Evolutionary conservation across 2,888 invertebrate species (phyloP).

Genomic region (Chesias legatella): DNA sequence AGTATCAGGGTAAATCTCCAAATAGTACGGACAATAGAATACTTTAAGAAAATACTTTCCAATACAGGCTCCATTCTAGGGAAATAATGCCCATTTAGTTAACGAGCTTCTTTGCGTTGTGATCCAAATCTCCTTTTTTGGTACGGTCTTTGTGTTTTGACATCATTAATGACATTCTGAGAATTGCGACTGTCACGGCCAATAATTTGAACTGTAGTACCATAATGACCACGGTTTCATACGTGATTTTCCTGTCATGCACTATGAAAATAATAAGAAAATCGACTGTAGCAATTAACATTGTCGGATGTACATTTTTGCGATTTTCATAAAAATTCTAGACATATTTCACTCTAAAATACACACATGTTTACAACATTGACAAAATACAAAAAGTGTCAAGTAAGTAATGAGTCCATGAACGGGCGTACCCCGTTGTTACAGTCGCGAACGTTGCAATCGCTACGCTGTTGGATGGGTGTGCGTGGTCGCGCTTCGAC

Average conservation of each 20-base stretch:
- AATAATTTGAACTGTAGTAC: constrained; percentile 19
- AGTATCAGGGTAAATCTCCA: neutral
- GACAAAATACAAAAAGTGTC: no score
- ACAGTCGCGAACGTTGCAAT: constrained; percentile 33
- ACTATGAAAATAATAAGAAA: no score
- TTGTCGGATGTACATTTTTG: no score
- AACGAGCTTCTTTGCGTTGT: constrained; percentile 8
- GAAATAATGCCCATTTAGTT: constrained; percentile 8
- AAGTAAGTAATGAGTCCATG: no score
- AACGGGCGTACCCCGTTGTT: constrained; percentile 15
- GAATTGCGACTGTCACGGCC: constrained; percentile 26
- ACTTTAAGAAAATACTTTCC: constrained; percentile 11
- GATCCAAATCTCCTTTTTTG: constrained; percentile 5
- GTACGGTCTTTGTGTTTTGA: constrained; percentile 5
- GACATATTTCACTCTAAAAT: no score
- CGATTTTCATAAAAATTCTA: no score
- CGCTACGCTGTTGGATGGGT: constrained; percentile 37
- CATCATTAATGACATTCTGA: constrained; percentile 11
- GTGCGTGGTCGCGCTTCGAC: constrained; percentile 34
- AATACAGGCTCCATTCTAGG: constrained; percentile 6
- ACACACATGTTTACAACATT: no score
- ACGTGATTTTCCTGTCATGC: no score
- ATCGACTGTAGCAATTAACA: no score
- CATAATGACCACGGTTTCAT: constrained; percentile 6
- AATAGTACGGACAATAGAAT: neutral